A percentile compares a stretch with the other conserved stretches of the same genome.
Evolutionary conservation across 1,140 invertebrate species (phyloP).

Genomic region (Procambarus virginalis): DNA sequence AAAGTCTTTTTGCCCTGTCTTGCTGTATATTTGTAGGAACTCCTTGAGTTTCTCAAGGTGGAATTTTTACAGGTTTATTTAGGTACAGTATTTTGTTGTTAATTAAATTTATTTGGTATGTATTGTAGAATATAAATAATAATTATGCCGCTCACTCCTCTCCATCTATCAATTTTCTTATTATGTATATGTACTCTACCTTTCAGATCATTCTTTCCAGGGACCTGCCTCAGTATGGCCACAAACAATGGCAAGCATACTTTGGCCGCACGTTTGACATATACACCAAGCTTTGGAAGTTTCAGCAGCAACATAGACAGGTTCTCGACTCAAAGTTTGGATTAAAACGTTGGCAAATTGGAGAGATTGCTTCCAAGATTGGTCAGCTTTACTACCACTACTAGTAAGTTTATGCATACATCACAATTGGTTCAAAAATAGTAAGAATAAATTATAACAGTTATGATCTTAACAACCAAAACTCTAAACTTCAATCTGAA

Average conservation of each 20-base stretch:
- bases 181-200: constrained; percentile 3
- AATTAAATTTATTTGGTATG: too few relatives aligned
- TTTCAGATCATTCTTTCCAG: constrained; percentile 75
- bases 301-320: constrained; percentile 96
- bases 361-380: constrained; percentile 98
- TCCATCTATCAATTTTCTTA: not conserved
- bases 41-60: too few relatives aligned
- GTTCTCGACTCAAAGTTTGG: constrained; percentile 95
- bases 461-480: too few relatives aligned
- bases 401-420: constrained; percentile 83
- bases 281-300: constrained; percentile 99
- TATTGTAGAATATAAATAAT: not conserved
- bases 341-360: constrained; percentile 98
- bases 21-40: too few relatives aligned
- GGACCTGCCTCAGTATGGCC: constrained; percentile 96
- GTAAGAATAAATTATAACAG: too few relatives aligned
- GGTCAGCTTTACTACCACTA: constrained; percentile 99
- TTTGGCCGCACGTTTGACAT: constrained; percentile 98
- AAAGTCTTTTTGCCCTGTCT: too few relatives aligned
- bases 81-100: too few relatives aligned
- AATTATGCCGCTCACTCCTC: not conserved
- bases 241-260: constrained; percentile 98
- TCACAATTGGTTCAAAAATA: too few relatives aligned
- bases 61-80: too few relatives aligned
- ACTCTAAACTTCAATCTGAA: too few relatives aligned